Evolutionary conservation across 2,888 invertebrate species (phyloP), one percentile per base, ranked within the genome.

Genomic region (Pasiphila rectangulata): DNA sequence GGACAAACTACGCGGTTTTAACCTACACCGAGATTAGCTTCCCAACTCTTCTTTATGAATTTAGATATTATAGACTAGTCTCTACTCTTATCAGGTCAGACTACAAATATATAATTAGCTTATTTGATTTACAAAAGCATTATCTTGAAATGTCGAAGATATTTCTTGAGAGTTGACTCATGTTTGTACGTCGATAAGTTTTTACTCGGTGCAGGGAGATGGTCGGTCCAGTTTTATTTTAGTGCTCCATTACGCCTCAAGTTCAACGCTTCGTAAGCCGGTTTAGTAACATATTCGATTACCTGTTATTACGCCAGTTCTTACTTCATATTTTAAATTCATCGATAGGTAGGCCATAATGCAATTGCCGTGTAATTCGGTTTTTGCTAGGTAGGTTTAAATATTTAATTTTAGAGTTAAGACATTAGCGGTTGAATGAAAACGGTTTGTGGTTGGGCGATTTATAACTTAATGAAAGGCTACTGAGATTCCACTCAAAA

Each of bases 241-340:
- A 40, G 16, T 54, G 59, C 54, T 49, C 54, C 47, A 57, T 44
- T 40, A 38, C 30, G 27, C 59, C 63, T 69, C 75, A 79, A 77
- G 76, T 74, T 76, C 75, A 78, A 69, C 70, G 75, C 73, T 78
- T 78, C 61, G 64, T 68, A 67, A 67, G 72, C 79, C 70, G 73
- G 81, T 83, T 81, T 78, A 71, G 64, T 76, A 72, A 75, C 67
- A 62, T 27, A 40, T 20, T 60, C 59, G 53, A 70, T 79, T 75
- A 75, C 75, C 64, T 65, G 72, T 75, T 78, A 74, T 80, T 80
- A 80, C 72, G 54, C 61, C 29, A 64, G 56, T 67, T 77, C 70
- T 77, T 77, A 73, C 77, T 75, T 73, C 69, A 75, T 64, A 4
- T 71, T 68, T 64, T 72, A 71, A 67, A n/a, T n/a, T n/a, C n/a